Conservation (phyloP, 2,888 invertebrate species). For the Chironomus tentans region DNA sequence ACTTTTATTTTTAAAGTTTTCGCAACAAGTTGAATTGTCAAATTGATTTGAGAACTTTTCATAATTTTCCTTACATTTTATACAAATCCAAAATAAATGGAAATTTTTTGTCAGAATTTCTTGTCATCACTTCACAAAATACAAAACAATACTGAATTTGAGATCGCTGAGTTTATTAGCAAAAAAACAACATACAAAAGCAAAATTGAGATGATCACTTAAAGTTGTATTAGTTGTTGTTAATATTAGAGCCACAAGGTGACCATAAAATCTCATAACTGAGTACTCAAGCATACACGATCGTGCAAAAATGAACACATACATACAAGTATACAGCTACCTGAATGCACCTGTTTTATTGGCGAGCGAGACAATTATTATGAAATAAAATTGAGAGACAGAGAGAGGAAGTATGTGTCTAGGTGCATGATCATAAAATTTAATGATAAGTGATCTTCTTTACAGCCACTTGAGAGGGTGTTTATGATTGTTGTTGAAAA, state of each 20-base stretch:
- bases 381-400: not conserved
- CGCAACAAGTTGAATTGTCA: too few relatives aligned
- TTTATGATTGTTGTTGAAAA: not conserved
- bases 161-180: not conserved
- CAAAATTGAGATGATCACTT: not conserved
- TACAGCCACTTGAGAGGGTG: not conserved
- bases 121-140: not conserved
- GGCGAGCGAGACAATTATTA: not conserved
- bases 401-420: not conserved
- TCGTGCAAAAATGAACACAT: not conserved
- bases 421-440: not conserved
- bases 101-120: not conserved
- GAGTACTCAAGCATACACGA: not conserved
- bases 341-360: slow-evolving; percentile 6
- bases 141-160: not conserved
- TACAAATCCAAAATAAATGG: not conserved
- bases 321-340: not conserved
- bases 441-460: too few relatives aligned
- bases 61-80: not conserved
- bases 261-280: not conserved
- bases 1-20: too few relatives aligned
- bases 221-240: not conserved
- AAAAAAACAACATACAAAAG: not conserved
- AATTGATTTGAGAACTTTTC: not conserved
- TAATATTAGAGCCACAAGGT: not conserved